Percentiles rank a stretch among this genome's conserved stretches.
Evolutionary conservation across 2,888 invertebrate genomes (phyloP).

Genomic region (Petrolisthes cinctipes): DNA sequence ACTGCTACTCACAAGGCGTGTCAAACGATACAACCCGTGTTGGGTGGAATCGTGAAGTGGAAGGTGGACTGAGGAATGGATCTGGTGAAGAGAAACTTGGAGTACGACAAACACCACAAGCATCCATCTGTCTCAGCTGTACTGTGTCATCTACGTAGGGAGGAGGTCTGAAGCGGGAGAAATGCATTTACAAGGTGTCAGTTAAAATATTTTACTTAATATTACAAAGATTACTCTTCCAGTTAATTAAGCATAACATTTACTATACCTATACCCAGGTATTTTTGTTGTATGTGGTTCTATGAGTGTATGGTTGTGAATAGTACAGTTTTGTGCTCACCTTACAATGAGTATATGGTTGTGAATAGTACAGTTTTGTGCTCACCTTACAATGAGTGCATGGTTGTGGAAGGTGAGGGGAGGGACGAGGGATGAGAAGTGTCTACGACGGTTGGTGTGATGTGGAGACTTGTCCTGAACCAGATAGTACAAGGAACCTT

Average conservation of each 20-base stretch:
- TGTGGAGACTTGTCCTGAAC: conserved; percentile 41
- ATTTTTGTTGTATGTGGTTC: too few relatives aligned
- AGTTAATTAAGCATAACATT: too few relatives aligned
- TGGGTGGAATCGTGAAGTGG: conserved; percentile 25
- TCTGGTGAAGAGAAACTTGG: conserved; percentile 46
- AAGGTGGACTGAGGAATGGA: conserved; percentile 26
- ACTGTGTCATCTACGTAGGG: conserved; percentile 49
- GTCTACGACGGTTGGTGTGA: conserved; percentile 30
- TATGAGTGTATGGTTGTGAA: background rate
- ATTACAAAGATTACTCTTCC: too few relatives aligned
- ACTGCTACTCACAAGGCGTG: conserved; percentile 31
- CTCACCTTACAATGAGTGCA: conserved; percentile 41
- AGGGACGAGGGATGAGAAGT: conserved; percentile 47
- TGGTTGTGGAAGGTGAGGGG: conserved; percentile 49
- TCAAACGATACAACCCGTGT: conserved; percentile 49
- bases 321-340: background rate
- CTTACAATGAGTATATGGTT: background rate
- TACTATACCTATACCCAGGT: too few relatives aligned
- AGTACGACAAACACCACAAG: conserved; percentile 1
- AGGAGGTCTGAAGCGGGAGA: conserved; percentile 23
- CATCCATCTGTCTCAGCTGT: conserved; percentile 48
- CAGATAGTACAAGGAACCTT: conserved; percentile 37
- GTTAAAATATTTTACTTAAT: too few relatives aligned
- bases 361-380: background rate
- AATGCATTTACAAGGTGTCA: too few relatives aligned